These are phyloP conservation scores for Mormyrus hasselquistii DNA, from an alignment of 2,797 vertebrate species.

Conservation along the genomic window DNA sequence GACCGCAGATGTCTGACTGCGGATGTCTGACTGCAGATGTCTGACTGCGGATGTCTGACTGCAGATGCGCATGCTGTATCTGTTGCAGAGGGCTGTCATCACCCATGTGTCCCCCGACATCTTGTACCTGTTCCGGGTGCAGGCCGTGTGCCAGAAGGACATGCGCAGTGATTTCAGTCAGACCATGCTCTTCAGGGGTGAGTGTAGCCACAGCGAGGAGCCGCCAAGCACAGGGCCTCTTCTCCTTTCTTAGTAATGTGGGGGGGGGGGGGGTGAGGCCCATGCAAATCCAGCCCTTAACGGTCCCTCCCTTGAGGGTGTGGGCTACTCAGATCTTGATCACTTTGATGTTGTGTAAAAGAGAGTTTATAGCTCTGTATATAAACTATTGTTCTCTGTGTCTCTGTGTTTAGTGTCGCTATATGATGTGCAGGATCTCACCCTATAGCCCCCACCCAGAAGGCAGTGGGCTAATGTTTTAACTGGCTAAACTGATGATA, in stretches of 20 bases:
- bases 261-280: not conserved
- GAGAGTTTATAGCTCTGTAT: not conserved
- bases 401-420: not conserved
- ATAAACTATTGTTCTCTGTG: not conserved
- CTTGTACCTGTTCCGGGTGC: constrained; percentile 92
- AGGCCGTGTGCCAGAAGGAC: constrained; percentile 88
- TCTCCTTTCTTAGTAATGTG: not conserved
- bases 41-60: not conserved
- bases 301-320: not conserved
- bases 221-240: not conserved
- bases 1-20: not conserved
- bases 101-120: constrained; percentile 87
- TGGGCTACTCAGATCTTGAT: not conserved
- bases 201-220: constrained; percentile 22
- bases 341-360: not conserved
- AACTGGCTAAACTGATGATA: not conserved
- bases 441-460: not conserved
- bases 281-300: not conserved
- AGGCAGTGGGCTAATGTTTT: not conserved
- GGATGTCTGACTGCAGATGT: not conserved
- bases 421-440: not conserved
- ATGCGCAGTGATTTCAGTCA: constrained; percentile 98
- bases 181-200: constrained; percentile 96
- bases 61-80: not conserved
- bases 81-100: constrained; percentile 82